Evolutionary conservation across 2,797 vertebrate species (phyloP).

Genomic region (Hydrolagus colliei): DNA sequence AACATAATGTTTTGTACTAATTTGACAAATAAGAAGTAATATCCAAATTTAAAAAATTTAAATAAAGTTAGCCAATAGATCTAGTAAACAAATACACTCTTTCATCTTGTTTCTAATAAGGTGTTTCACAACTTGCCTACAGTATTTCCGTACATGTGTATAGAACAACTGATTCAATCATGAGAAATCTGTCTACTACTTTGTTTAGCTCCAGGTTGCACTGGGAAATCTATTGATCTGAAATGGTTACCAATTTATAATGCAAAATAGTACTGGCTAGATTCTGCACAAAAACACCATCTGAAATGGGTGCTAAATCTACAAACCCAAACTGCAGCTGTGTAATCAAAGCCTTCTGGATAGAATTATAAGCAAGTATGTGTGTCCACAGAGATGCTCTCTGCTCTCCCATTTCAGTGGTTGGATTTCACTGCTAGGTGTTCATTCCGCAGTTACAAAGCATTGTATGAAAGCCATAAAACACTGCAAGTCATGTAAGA

Average conservation of each 20-base stretch:
- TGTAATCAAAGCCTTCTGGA: conserved; percentile 19
- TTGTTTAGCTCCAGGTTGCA: conserved; percentile 6
- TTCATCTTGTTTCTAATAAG: neutral
- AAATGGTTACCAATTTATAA: neutral
- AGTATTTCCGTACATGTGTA: neutral
- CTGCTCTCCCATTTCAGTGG: neutral
- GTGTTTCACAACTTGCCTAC: neutral
- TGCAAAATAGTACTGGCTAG: neutral
- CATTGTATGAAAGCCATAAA: conserved; percentile 17
- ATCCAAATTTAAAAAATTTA: no score
- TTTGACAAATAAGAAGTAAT: no score
- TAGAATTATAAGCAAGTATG: neutral
- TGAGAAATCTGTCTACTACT: neutral
- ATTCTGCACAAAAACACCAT: neutral
- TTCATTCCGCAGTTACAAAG: neutral
- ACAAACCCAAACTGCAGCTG: conserved; percentile 24
- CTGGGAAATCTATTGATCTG: conserved; percentile 15
- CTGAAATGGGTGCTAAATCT: neutral
- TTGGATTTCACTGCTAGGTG: neutral
- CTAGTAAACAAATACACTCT: neutral
- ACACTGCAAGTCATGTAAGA: neutral
- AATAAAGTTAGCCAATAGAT: no score
- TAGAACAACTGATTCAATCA: neutral
- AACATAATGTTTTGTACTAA: no score
- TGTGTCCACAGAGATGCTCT: neutral